Base-by-base conservation (phyloP, 2,888 invertebrate species). In the Callimorpha dominula region DNA sequence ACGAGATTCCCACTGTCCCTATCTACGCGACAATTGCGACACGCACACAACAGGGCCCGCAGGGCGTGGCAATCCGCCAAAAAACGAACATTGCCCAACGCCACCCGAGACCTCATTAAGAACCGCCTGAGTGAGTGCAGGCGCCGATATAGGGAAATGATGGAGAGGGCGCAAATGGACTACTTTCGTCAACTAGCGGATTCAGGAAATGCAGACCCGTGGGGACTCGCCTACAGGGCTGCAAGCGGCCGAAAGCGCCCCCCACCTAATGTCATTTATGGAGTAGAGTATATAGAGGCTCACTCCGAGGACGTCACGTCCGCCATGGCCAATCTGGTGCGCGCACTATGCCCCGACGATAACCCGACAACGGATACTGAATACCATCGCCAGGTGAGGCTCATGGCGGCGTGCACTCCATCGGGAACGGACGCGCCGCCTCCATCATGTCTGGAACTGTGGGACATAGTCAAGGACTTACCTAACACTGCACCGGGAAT, bases 401-500 rank as follows among this genome's bases (percentile, higher is more conserved):
- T 80, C 0, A 52, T 62, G 20, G 86, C 86, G 0, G 74, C 83
- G 7, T 73, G 76, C 42, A 9, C 65, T 0, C 85, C 83, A 0
- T 31, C 76, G 0, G 84, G 85, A 0, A 12, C 31, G 6, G 81
- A 79, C 49, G 46, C 78, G 65, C 70, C 64, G 3, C 75, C 81
- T 17, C 79, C 72, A 0, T 71, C 65, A 0, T 2, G 15, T 0
- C 75, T 66, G n/a, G 71, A 42, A 0, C 7, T 85, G 17, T 74
- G n/a, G 0, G n/a, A 12, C 0, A 82, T 86, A 52, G 65, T 87
- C n/a, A n/a, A n/a, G n/a, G n/a, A n/a, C 1, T 68, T 87, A 0
- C 85, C 86, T 0, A 85, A 84, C 75, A 88, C 82, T 7, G 81
- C 86, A 0, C 85, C 86, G 17, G 89, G 88, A 0, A 67, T 84